Conservation (phyloP, 2,888 invertebrate species). For the Tortrix viridana region DNA sequence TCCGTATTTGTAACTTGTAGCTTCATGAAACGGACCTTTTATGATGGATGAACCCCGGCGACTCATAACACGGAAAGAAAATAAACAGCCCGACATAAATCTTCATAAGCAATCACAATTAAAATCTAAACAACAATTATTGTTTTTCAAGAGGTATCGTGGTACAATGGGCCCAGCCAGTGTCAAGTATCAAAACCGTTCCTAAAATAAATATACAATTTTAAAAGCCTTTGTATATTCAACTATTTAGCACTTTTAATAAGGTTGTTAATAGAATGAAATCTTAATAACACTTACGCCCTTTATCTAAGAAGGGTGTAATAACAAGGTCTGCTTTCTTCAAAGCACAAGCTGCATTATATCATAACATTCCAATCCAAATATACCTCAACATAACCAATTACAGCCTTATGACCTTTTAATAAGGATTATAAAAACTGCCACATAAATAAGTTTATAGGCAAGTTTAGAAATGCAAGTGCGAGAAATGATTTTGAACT, state of each 20-base stretch:
- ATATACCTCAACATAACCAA: conserved; percentile 13
- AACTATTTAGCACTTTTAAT: too few species aligned
- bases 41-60: background rate
- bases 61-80: too few species aligned
- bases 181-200: conserved; percentile 61
- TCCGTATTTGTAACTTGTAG: too few species aligned
- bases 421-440: conserved; percentile 30
- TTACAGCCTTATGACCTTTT: conserved; percentile 25
- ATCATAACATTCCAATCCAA: conserved; percentile 37
- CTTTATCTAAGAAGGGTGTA: conserved; percentile 46
- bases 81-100: too few species aligned
- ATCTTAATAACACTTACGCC: too few species aligned
- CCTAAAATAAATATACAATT: too few species aligned
- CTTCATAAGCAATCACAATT: too few species aligned
- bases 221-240: too few species aligned
- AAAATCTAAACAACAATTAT: conserved; percentile 1
- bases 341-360: conserved; percentile 64
- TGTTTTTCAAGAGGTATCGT: conserved; percentile 1
- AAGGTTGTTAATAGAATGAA: too few species aligned
- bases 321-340: conserved; percentile 77
- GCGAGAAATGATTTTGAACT: background rate
- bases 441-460: background rate
- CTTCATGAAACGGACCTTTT: too few species aligned
- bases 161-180: conserved; percentile 60
- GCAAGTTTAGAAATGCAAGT: background rate